A percentile compares a stretch with the other conserved stretches of the same genome.
Evolutionary conservation across 2,113 vertebrate species (phyloP).

Genomic region (Acanthochromis polyacanthus): DNA sequence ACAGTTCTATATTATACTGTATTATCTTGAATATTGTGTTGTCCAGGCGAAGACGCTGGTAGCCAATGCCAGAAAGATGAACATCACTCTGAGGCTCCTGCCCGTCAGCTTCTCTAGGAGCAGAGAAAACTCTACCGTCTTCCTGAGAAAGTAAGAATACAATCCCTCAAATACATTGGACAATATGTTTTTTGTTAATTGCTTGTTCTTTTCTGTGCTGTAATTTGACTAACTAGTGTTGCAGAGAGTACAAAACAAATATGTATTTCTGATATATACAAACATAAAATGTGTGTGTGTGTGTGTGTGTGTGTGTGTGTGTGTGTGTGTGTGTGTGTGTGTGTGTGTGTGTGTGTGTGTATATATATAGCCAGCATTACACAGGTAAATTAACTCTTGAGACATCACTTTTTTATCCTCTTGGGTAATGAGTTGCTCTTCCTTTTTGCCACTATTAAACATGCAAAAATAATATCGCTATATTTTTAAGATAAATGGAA

Average conservation of each 20-base stretch:
- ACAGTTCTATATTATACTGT: too few relatives aligned
- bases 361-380: too few relatives aligned
- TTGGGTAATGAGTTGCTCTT: too few relatives aligned
- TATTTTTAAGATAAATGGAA: neutral
- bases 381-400: neutral
- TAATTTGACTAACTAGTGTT: too few relatives aligned
- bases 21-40: conserved; percentile 1
- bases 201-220: neutral
- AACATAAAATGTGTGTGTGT: too few relatives aligned
- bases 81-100: conserved; percentile 89
- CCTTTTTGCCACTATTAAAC: too few relatives aligned
- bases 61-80: conserved; percentile 84
- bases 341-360: too few relatives aligned
- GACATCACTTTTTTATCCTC: neutral
- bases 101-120: conserved; percentile 91
- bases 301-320: too few relatives aligned
- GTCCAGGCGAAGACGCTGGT: conserved; percentile 86
- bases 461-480: neutral
- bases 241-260: too few relatives aligned
- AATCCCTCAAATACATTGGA: neutral
- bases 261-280: too few relatives aligned
- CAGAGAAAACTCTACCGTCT: conserved; percentile 92
- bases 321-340: too few relatives aligned
- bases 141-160: conserved; percentile 84
- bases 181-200: neutral